Evolutionary conservation across 2,113 vertebrate species (phyloP), one percentile per base, ranked within the genome.

Genomic region (Cyprinus carpio): DNA sequence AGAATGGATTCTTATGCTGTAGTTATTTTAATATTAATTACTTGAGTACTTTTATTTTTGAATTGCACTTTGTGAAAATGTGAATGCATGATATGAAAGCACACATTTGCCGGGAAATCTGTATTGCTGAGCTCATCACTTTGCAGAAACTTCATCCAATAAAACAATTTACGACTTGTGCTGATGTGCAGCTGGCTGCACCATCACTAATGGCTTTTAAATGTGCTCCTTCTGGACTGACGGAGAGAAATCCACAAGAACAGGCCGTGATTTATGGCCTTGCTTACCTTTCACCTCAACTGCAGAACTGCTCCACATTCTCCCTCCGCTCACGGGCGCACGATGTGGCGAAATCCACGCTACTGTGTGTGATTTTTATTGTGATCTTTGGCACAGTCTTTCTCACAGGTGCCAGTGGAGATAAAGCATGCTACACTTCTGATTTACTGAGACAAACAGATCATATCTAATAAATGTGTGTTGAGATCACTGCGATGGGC

Each of bases 151-250:
- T 93, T 92, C 89, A 92, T 94, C 94, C 94, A 94, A 92, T 93
- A 92, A 95, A 94, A 94, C 89, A 93, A 93, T 95, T 95, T 94
- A 95, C 93, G 93, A 91, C 92, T 92, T 90, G 90, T 94, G 92
- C 91, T 92, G 92, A 94, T 93, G 91, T 92, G 92, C 92, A 94
- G 92, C 94, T 95, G 94, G 94, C 92, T 91, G 88, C 80, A 75
- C 37, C 6, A 81, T 87, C 72, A 69, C 90, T 95, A 94, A 95
- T n/a, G 94, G 91, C 69, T 95, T 95, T 95, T 91, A 94, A 95
- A 95, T 92, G 91, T 94, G 94, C 92, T 87, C 86, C 92, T 89
- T 90, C 88, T 91, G 89, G 91, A 86, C 75, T 77, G 75, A 71
- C 64, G 86, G 82, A 90, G 87, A 86, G 86, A 13, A 40, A 64